Percentiles rank a stretch among this genome's conserved stretches.
Conservation (phyloP, 2,888 invertebrate genomes). For the Phania funesta region DNA sequence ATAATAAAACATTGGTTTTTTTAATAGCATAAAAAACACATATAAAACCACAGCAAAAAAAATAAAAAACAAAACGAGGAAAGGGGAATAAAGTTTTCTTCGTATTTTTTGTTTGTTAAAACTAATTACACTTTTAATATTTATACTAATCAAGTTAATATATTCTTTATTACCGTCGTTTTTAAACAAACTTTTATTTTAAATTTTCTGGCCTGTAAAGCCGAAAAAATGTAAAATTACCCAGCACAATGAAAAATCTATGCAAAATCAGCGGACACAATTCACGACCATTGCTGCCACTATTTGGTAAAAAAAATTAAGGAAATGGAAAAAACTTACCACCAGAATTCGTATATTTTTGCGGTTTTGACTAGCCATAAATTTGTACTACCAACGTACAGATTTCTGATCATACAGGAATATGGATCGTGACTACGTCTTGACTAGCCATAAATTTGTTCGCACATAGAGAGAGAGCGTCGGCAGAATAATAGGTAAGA, state of each 20-base stretch:
- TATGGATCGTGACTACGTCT: too few relatives aligned
- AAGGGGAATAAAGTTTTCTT: constrained; percentile 15
- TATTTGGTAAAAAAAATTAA: neutral
- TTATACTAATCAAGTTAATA: neutral
- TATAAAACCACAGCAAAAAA: constrained; percentile 41
- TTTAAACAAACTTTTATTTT: constrained; percentile 13
- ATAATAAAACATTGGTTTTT: constrained; percentile 23
- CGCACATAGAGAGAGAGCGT: too few relatives aligned
- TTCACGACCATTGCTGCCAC: constrained; percentile 13
- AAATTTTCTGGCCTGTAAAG: constrained; percentile 52
- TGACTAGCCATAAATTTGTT: too few relatives aligned
- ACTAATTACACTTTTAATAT: constrained; percentile 5
- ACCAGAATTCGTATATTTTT: too few relatives aligned
- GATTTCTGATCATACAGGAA: too few relatives aligned
- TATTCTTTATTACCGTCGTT: constrained; percentile 23
- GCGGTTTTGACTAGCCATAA: too few relatives aligned
- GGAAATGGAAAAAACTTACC: neutral
- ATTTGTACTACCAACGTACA: too few relatives aligned
- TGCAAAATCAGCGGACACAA: constrained; percentile 42
- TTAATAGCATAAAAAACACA: constrained; percentile 29
- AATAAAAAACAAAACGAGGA: constrained; percentile 33
- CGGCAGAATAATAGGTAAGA: too few relatives aligned
- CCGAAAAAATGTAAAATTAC: constrained; percentile 51
- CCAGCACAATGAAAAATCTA: constrained; percentile 42
- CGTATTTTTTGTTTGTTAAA: neutral